Conservation (phyloP, 2,113 vertebrate species). For the Hippocampus mohnikei region DNA sequence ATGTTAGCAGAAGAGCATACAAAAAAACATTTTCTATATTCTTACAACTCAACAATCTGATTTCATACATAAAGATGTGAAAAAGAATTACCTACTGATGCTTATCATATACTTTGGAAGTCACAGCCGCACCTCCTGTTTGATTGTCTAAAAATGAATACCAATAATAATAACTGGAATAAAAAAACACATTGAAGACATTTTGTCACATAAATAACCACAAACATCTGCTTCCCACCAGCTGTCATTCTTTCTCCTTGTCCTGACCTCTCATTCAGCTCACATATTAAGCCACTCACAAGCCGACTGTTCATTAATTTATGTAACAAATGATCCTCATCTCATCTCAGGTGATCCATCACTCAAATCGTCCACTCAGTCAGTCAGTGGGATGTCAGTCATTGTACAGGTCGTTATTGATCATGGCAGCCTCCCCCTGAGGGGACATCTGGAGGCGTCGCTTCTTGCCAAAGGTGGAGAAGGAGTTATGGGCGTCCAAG, state of each 20-base stretch:
- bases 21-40: slow-evolving; percentile 18
- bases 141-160: slow-evolving; percentile 77
- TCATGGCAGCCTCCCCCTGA: slow-evolving; percentile 76
- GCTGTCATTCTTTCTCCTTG: slow-evolving; percentile 14
- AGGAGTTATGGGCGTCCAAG: slow-evolving; percentile 82
- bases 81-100: slow-evolving; percentile 49
- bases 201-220: slow-evolving; percentile 45
- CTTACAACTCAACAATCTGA: slow-evolving; percentile 50
- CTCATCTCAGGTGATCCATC: slow-evolving; percentile 23
- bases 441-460: slow-evolving; percentile 80
- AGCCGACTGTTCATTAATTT: slow-evolving; percentile 19
- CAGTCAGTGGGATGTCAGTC: slow-evolving; percentile 51
- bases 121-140: slow-evolving; percentile 40
- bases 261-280: slow-evolving; percentile 6
- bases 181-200: slow-evolving; percentile 30
- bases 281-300: not conserved
- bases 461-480: slow-evolving; percentile 90
- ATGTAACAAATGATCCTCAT: slow-evolving; percentile 20
- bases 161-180: slow-evolving; percentile 31
- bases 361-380: slow-evolving; percentile 17
- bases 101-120: slow-evolving; percentile 47
- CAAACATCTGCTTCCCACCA: slow-evolving; percentile 16
- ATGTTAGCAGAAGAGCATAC: slow-evolving; percentile 46
- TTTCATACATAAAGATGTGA: slow-evolving; percentile 53
- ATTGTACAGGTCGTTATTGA: slow-evolving; percentile 84